Evolutionary conservation across 1,140 invertebrate genomes (phyloP), one percentile per base, ranked within the genome.

Genomic region (Danaus melanippus): DNA sequence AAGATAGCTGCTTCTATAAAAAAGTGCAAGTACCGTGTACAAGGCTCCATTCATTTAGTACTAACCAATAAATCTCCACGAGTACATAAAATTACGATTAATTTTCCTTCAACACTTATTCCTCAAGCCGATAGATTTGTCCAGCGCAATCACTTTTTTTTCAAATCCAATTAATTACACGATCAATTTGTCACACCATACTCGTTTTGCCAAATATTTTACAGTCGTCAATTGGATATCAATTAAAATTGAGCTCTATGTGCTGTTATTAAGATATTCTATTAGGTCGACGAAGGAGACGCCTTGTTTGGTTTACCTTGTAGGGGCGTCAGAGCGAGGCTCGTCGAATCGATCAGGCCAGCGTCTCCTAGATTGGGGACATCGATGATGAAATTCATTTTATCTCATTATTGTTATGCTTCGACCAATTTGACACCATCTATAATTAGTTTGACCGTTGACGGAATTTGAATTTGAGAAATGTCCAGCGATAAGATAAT

Each of bases 301-400:
- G 56, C 41, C 42, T 9, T 42, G 10, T 47, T 54, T 9, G 12
- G 46, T 55, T 58, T 55, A 52, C 64, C 62, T 67, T 67, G 58
- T 56, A 54, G 53, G 62, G 56, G 52, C 45, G 64, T 64, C 65
- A 56, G 49, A 61, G 59, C 58, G 54, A 49, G 56, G 71, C 62
- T 51, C 60, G 62, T 66, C 69, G 62, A 76, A 76, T 76, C 64
- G 70, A 75, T 75, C 72, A 57, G 67, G 64, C 53, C 62, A 40
- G 51, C 58, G 62, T 67, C 58, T 32, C 21, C 21, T 32, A 32
- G 62, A 65, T 64, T 59, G 64, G 60, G 62, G 64, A 71, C 66
- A 63, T 62, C 60, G 69, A 67, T 69, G 67, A 70, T 66, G 72
- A 67, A 70, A 70, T 67, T 62, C 59, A 46, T 58, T 50, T 50